Percentiles rank a stretch among this genome's conserved stretches.
phyloP scores from a whole-genome alignment of 2,888 invertebrate genomes.

The Agonopterix heracliana region DNA sequence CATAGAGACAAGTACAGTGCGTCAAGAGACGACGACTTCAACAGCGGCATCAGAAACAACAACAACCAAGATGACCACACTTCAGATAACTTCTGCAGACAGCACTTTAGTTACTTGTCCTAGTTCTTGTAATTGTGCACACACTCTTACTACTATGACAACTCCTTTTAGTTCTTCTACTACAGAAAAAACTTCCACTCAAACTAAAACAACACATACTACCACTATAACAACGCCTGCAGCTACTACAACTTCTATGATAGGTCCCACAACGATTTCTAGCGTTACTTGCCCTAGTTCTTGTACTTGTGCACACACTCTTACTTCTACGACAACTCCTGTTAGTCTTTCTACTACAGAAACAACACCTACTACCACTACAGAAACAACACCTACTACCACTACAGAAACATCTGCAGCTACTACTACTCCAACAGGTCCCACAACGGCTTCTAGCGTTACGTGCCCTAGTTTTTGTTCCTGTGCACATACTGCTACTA shows the following conservation, averaged over 20 bases:
- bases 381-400: slow-evolving; percentile 6
- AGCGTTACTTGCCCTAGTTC: not conserved
- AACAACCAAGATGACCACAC: not conserved
- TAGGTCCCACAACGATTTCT: slow-evolving; percentile 2
- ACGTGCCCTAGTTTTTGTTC: no score
- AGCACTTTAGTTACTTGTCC: no score
- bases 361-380: not conserved
- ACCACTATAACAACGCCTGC: slow-evolving; percentile 1
- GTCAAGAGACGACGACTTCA: not conserved
- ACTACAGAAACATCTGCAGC: slow-evolving; percentile 4
- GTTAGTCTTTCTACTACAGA: slow-evolving; percentile 5
- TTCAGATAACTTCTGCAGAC: no score
- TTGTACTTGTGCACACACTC: no score
- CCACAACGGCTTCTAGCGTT: slow-evolving; percentile 6
- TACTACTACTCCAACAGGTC: slow-evolving; percentile 4
- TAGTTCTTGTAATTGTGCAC: not conserved
- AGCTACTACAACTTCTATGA: slow-evolving; percentile 4
- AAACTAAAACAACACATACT: not conserved
- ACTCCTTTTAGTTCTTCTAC: not conserved
- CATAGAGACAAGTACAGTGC: no score
- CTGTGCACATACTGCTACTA: no score
- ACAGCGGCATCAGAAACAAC: not conserved
- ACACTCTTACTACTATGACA: not conserved
- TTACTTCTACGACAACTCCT: not conserved
- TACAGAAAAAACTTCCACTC: not conserved